phyloP scores from a whole-genome alignment of 2,113 vertebrate genomes.

The Phodopus roborovskii region DNA sequence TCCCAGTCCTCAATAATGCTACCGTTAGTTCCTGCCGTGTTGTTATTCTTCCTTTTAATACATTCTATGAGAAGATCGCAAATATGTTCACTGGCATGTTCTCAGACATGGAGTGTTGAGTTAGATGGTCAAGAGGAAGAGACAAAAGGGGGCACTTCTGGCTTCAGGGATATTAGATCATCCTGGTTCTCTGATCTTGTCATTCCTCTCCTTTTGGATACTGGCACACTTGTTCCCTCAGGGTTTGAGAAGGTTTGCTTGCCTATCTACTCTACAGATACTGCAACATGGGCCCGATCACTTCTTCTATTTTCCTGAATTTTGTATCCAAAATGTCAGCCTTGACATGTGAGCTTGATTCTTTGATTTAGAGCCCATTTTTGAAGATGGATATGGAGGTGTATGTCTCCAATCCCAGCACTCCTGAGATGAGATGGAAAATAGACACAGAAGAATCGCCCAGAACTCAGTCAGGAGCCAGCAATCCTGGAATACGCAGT shows the following conservation, averaged over 20 bases:
- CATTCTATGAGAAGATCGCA: background rate
- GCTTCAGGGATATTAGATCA: background rate
- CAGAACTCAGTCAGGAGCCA: background rate
- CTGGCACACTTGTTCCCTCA: background rate
- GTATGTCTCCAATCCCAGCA: background rate
- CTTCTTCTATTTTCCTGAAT: background rate
- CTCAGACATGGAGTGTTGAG: background rate
- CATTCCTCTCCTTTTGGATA: background rate
- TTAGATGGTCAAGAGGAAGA: background rate
- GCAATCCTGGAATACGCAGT: too few relatives aligned
- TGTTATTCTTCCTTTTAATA: slow-evolving; percentile 75
- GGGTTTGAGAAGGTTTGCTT: background rate
- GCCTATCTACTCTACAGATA: background rate
- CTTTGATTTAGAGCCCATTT: background rate
- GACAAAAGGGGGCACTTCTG: background rate
- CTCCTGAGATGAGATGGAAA: background rate
- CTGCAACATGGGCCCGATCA: background rate
- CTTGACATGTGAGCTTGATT: background rate
- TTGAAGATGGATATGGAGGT: too few relatives aligned
- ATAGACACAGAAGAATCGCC: background rate
- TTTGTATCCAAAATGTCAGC: background rate
- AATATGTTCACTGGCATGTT: background rate
- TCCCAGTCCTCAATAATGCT: slow-evolving; percentile 64
- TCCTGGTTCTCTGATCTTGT: background rate
- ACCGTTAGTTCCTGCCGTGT: slow-evolving; percentile 62